Evolutionary conservation across 2,113 vertebrate species (phyloP), one percentile per base, ranked within the genome.

Genomic region (Scophthalmus maximus): DNA sequence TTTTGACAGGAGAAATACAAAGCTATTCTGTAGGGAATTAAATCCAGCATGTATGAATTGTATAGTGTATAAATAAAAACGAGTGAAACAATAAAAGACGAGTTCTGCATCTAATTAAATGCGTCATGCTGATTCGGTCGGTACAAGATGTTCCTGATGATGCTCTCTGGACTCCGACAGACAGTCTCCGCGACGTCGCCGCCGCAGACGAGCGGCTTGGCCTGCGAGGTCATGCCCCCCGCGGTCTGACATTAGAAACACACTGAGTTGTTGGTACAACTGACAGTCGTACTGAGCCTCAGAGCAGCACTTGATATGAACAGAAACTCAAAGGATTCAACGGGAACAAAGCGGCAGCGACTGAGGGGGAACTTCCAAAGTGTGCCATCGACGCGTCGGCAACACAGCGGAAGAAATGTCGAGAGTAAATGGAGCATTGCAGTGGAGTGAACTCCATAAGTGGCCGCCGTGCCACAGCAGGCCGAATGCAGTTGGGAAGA

Each of bases 381-480:
- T 47, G 20, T 10, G 42, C 10, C 1, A 8, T 40, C 49, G 10
- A 61, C 42, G 15, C 22, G 12, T 47, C 22, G 12, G n/a, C 47
- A 14, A 38, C 47, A 7, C 3, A 18, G 25, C 38, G n/a, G 29
- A 47, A 29, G 73, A 51, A 32, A 23, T 40, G 57, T 55, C 17
- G 17, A n/a, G 36, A 65, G 38, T 57, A 67, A 84, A 72, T 47
- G 22, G 51, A 73, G 50, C 70, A 20, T 70, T 67, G 57, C 46
- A 15, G 25, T 5, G 34, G 49, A 69, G 62, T 56, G 30, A 61
- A 68, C 12, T 49, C 44, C 56, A 46, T 75, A 58, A 64, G 66
- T 30, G 68, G 42, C 64, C 15, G 52, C 69, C 29, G 57, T 49
- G 57, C 57, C 49, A 67, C 46, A 51, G 47, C 25, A 69, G 25